Percentiles rank a stretch among this genome's conserved stretches.
These are phyloP conservation scores for Forbesichthys papilliferus DNA, from an alignment of 2,113 vertebrate species.

Conservation along the genomic window DNA sequence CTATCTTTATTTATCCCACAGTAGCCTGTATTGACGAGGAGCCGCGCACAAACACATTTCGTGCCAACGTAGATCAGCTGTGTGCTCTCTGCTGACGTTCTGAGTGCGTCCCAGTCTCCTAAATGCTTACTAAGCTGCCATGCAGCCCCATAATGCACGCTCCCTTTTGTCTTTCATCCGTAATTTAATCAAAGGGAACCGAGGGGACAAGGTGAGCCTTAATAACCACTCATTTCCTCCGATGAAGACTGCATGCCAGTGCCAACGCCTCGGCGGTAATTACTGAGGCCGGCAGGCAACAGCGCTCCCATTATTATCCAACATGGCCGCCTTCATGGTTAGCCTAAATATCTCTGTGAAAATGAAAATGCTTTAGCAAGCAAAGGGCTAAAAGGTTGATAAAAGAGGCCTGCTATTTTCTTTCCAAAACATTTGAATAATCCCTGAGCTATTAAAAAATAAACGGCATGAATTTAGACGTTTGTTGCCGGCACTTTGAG, in stretches of 20 bases:
- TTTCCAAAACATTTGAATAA: no score
- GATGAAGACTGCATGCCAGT: conserved; percentile 35
- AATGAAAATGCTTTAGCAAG: neutral
- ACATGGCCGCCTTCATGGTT: conserved; percentile 1
- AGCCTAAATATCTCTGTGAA: neutral
- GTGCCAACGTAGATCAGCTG: conserved; percentile 12
- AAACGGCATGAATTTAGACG: no score
- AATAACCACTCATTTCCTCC: conserved; percentile 43
- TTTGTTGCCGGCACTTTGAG: no score
- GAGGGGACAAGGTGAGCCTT: conserved; percentile 52
- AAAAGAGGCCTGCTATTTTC: neutral
- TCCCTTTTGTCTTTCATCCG: conserved; percentile 37
- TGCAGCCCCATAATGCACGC: conserved; percentile 8
- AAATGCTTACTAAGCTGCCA: conserved; percentile 36
- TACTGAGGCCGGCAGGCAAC: conserved; percentile 14
- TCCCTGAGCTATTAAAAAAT: no score
- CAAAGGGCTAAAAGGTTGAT: neutral
- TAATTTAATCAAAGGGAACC: conserved; percentile 51
- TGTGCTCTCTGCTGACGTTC: conserved; percentile 35
- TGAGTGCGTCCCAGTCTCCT: neutral
- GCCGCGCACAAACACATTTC: neutral
- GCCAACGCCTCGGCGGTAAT: conserved; percentile 32
- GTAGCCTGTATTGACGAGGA: neutral
- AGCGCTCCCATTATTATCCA: conserved; percentile 20
- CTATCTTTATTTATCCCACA: no score